Base-by-base conservation (phyloP, 2,888 invertebrate species). In the Gastrophysa polygoni region DNA sequence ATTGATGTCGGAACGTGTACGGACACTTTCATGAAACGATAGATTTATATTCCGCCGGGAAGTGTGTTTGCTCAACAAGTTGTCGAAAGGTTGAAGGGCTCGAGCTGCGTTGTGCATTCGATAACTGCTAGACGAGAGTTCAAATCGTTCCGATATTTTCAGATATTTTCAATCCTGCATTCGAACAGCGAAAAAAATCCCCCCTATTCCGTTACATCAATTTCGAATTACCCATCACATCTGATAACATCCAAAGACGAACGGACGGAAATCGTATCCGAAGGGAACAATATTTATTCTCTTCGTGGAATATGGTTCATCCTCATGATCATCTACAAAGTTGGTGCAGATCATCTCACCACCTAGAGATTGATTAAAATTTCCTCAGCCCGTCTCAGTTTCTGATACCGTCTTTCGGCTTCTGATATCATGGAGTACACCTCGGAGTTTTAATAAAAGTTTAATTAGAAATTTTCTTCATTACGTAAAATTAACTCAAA, bases 381-480 rank as follows among this genome's bases (percentile, higher is more conserved):
- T n/a, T n/a, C 11, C 11, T 4, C 14, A 10, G n/a, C n/a, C 38
- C 14, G 14, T 10, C 11, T 38, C 38, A 38, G 38, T 38, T 38
- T 38, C 14, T 38, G 10, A n/a, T n/a, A 38, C 14, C 38, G 3
- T 24, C 24, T 7, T 24, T 7, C 4, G 24, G 3, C 72, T 74
- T 68, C 52, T 66, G 73, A 75, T 76, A 77, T 73, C 75, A 73
- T 78, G 77, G 77, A 77, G 73, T 76, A 71, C 73, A 75, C 73
- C 71, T 73, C 72, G 68, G 67, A 72, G 71, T 78, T 78, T n/a
- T 78, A 78, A 78, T 80, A 79, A 79, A 80, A 80, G 77, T 80
- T 80, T 79, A 79, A 80, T 80, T 79, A 78, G 76, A 76, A 78
- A 76, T 77, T 75, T 77, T 74, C 75, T 74, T 73, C 75, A 74